Base-by-base conservation (phyloP, 2,797 vertebrate species). In the Acanthiza pusilla region DNA sequence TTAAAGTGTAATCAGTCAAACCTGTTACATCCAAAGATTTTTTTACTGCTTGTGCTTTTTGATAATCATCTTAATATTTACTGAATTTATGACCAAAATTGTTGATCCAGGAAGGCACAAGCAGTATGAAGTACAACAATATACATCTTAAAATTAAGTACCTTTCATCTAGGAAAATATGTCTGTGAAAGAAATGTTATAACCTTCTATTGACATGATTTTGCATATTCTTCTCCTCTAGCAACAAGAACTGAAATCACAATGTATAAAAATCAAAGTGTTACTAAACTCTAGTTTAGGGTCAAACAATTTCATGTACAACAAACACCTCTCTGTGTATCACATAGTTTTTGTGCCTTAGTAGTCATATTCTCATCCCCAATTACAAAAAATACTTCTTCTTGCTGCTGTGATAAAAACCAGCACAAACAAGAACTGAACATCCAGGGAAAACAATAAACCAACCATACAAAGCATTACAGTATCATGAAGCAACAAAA, bases 391-490 rank as follows among this genome's bases (percentile, higher is more conserved):
- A 10, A 34, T 34, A 25, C 13, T 92, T 82, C 21, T 58, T 71
- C 34, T 36, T 75, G 13, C 63, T 65, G 29, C 2, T 85, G 4
- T 45, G 30, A 50, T 14, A 62, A 71, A 89, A 94, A 92, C 8
- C 12, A 80, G 23, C 27, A 80, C 42, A 83, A 82, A 66, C 4
- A 72, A 78, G 30, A 54, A 57, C 3, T 40, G 15, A 75, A 34
- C 2, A 1, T 36, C 16, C 45, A 65, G 10, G 27, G 9, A 79
- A 89, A 89, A 53, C 11, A 70, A 25, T 32, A 55, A 87, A 77
- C 32, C 22, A 54, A 55, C 25, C 1, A 0, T 34, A 27, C 5
- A 70, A 70, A 72, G 4, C 43, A 53, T 10, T 66, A 15, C 0
- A 1, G 25, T 0, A 2, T 42, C 5, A 5, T 18, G 16, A 91